A percentile compares a stretch with the other conserved stretches of the same genome.
Conservation (phyloP, 2,888 invertebrate species). For the Doris montereyensis region DNA sequence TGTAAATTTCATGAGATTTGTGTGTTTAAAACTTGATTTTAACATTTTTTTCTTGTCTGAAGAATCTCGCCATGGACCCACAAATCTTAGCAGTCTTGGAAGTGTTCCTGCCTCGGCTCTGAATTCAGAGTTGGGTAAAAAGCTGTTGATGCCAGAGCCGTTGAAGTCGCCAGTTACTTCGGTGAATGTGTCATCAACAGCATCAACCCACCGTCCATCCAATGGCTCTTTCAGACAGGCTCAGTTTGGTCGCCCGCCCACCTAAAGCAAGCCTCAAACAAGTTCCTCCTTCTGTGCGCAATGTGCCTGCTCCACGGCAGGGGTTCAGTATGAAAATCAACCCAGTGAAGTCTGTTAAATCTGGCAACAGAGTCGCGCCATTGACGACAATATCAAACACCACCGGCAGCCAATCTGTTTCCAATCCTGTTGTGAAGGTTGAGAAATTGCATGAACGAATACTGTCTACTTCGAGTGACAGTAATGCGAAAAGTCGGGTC, state of each 20-base stretch:
- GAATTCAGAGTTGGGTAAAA: constrained; percentile 45
- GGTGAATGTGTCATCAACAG: neutral
- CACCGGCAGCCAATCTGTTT: constrained; percentile 48
- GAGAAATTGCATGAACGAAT: constrained; percentile 65
- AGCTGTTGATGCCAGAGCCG: constrained; percentile 39
- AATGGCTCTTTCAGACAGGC: constrained; percentile 30
- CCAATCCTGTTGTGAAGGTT: constrained; percentile 69
- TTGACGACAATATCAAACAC: constrained; percentile 27
- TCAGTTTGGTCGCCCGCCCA: constrained; percentile 43
- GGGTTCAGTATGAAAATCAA: constrained; percentile 48
- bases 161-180: constrained; percentile 26
- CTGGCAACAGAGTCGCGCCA: constrained; percentile 44
- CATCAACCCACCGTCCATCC: neutral
- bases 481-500: constrained; percentile 9
- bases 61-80: constrained; percentile 48
- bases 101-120: constrained; percentile 39
- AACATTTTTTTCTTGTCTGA: neutral
- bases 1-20: too few relatives aligned
- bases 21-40: too few relatives aligned
- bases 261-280: constrained; percentile 64
- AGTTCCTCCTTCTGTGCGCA: constrained; percentile 51
- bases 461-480: neutral
- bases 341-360: constrained; percentile 44
- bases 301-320: constrained; percentile 18
- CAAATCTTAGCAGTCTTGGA: constrained; percentile 34